Percentiles rank a stretch among this genome's conserved stretches.
These are phyloP conservation scores for Mystacides longicornis DNA, from an alignment of 2,888 invertebrate species.

Conservation along the genomic window DNA sequence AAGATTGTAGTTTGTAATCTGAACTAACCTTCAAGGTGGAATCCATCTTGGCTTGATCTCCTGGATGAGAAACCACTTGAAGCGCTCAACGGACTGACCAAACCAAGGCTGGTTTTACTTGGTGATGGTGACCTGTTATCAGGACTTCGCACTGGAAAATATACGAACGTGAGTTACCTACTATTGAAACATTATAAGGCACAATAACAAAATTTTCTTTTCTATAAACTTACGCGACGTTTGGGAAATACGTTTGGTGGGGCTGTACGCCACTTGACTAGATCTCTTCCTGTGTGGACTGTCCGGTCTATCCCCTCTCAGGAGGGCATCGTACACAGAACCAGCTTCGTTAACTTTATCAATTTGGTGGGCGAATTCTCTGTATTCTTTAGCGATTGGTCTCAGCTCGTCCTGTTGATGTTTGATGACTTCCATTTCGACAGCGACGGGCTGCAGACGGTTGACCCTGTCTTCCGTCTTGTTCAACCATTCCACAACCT, in stretches of 20 bases:
- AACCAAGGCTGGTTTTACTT: slow-evolving; percentile 53
- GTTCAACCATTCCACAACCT: slow-evolving; percentile 77
- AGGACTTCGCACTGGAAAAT: slow-evolving; percentile 49
- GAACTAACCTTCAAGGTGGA: slow-evolving; percentile 67
- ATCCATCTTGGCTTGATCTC: slow-evolving; percentile 85
- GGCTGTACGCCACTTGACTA: slow-evolving; percentile 60
- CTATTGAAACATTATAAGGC: not conserved
- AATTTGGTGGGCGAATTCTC: slow-evolving; percentile 76
- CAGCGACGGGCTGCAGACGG: slow-evolving; percentile 74
- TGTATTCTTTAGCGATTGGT: slow-evolving; percentile 82
- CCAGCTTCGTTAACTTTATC: slow-evolving; percentile 89
- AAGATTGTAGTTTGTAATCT: too few relatives aligned
- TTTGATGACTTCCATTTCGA: slow-evolving; percentile 78
- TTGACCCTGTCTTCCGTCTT: slow-evolving; percentile 71
- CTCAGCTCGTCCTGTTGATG: slow-evolving; percentile 77
- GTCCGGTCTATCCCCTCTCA: slow-evolving; percentile 69
- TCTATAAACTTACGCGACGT: slow-evolving; percentile 50
- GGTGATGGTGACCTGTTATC: slow-evolving; percentile 81
- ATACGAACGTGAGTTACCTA: not conserved
- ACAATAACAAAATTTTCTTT: not conserved
- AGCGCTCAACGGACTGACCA: slow-evolving; percentile 68
- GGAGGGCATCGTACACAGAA: slow-evolving; percentile 73
- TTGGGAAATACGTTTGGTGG: slow-evolving; percentile 66
- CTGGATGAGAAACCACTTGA: slow-evolving; percentile 92
- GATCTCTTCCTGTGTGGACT: slow-evolving; percentile 67